A percentile compares a stretch with the other conserved stretches of the same genome.
Evolutionary conservation across 2,797 vertebrate genomes (phyloP).

Genomic region (Pygocentrus nattereri): DNA sequence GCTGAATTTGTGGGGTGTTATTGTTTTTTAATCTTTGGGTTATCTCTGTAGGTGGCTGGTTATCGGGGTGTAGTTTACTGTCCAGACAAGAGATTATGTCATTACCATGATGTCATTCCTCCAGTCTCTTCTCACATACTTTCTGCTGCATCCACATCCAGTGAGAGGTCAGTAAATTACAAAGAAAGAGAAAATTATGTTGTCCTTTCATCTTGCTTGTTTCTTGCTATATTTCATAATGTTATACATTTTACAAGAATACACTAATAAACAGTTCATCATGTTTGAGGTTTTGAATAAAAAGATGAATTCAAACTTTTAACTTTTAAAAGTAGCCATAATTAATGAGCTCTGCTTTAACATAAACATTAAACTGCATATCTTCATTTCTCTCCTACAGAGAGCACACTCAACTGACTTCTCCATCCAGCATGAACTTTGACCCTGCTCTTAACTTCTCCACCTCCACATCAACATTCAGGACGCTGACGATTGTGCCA

Average conservation of each 20-base stretch:
- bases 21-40: background rate
- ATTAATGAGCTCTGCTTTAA: too few species aligned
- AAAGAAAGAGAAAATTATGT: too few species aligned
- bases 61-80: slow-evolving; percentile 78
- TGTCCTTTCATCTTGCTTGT: too few species aligned
- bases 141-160: background rate
- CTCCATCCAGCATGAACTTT: slow-evolving; percentile 21
- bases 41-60: slow-evolving; percentile 74
- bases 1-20: background rate
- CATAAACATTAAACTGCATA: too few species aligned
- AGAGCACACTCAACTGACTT: background rate
- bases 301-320: background rate
- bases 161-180: slow-evolving; percentile 56
- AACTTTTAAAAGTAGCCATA: too few species aligned
- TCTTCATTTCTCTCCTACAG: slow-evolving; percentile 14
- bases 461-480: background rate
- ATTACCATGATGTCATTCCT: slow-evolving; percentile 60
- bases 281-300: too few species aligned
- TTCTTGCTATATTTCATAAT: too few species aligned
- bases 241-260: background rate
- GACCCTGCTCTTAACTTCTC: background rate
- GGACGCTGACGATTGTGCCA: background rate
- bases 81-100: slow-evolving; percentile 77
- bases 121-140: slow-evolving; percentile 29
- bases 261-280: too few species aligned